Evolutionary conservation across 2,888 invertebrate species (phyloP), one percentile per base, ranked within the genome.

Genomic region (Tolmerus cingulatus): DNA sequence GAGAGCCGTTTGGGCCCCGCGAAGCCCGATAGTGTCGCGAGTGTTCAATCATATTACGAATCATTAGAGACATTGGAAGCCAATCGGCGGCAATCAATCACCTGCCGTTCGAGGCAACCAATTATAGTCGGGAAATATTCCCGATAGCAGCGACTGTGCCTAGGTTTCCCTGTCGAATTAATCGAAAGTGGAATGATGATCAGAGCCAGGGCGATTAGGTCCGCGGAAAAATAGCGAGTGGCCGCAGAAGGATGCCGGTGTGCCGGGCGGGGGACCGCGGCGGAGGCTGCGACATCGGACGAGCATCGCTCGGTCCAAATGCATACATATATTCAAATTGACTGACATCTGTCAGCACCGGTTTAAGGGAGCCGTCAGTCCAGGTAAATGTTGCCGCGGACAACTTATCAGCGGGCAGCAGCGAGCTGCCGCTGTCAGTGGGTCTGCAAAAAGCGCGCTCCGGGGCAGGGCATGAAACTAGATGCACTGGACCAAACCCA

Each of bases 261-360:
- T 12, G 23, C 66, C 23, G n/a, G 9, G 78, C 46, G 16, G 43
- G n/a, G 14, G 19, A n/a, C 8, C 9, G 66, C 66, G 66, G 27
- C 23, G 19, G 66, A 12, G 66, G 66, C 27, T 23, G n/a, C 19
- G 27, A 9, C 66, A 27, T 77, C 66, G 81, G 81, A 16, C 55
- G 55, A 55, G 30, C 81, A 81, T 46, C 81, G 55, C 30, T 81
- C 81, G 55, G 57, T 86, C 86, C 51, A 86, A 23, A 86, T 76
- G 77, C 85, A 74, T 74, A 74, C 40, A 76, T 78, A 81, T 87
- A 87, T 87, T 87, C 87, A 87, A 87, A 87, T 87, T 87, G 87
- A 87, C 46, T 87, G 87, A 82, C 87, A 87, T 87, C 81, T 87
- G 87, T 87, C 87, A 87, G 51, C 27, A 55, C 30, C 23, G 81